phyloP scores from a whole-genome alignment of 2,888 invertebrate species.

The Lapara coniferarum region DNA sequence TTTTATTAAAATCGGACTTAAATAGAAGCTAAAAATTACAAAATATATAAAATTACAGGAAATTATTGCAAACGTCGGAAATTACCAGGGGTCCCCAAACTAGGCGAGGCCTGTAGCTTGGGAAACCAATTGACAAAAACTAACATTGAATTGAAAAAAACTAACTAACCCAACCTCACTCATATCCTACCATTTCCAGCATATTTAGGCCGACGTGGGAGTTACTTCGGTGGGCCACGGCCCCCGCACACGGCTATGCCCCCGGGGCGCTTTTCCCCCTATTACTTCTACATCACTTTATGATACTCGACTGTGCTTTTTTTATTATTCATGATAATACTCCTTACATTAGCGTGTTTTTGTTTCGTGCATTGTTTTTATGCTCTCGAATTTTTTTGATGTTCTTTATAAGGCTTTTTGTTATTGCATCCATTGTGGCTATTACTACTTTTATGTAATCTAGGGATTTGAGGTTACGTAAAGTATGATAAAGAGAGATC shows the following conservation, averaged over 20 bases:
- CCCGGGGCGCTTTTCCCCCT: conserved; percentile 69
- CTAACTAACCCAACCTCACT: not conserved
- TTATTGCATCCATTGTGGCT: conserved; percentile 26
- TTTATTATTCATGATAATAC: conserved; percentile 80
- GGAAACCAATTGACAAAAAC: no score
- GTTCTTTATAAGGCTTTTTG: conserved; percentile 25
- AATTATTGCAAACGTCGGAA: no score
- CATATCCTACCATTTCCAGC: not conserved
- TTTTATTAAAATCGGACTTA: no score
- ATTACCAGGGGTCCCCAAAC: no score
- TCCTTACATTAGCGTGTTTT: conserved; percentile 71
- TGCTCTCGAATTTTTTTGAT: conserved; percentile 45
- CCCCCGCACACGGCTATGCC: conserved; percentile 48
- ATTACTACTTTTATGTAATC: not conserved
- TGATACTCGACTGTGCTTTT: conserved; percentile 73
- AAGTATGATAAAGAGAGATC: not conserved
- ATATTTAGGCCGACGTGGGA: not conserved
- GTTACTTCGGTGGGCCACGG: conserved; percentile 40
- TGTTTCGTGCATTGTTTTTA: conserved; percentile 57
- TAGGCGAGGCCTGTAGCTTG: no score
- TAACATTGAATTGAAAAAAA: no score
- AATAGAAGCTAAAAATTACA: no score
- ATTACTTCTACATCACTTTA: conserved; percentile 79
- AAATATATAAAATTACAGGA: no score
- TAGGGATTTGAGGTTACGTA: not conserved